These are phyloP conservation scores for Thyatira batis DNA, from an alignment of 2,888 invertebrate species.

Conservation along the genomic window DNA sequence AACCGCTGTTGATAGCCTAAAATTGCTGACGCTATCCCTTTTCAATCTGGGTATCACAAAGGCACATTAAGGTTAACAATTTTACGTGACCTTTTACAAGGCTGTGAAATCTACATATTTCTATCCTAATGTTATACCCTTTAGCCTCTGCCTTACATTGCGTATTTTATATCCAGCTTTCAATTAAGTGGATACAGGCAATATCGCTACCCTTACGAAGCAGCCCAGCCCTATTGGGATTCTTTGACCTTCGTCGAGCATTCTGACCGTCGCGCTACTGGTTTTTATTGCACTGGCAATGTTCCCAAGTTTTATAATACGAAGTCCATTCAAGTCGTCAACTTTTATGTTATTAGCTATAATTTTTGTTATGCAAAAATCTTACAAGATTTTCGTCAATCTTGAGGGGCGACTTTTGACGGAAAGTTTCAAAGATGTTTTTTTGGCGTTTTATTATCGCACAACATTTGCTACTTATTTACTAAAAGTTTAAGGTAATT, in stretches of 20 bases:
- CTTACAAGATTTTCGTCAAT: slow-evolving; percentile 11
- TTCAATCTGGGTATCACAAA: neutral
- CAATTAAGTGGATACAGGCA: neutral
- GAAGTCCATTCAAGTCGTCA: slow-evolving; percentile 29
- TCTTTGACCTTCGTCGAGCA: slow-evolving; percentile 20
- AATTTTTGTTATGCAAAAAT: slow-evolving; percentile 22
- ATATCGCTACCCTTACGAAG: neutral
- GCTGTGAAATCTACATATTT: neutral
- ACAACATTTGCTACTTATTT: neutral
- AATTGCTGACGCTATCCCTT: neutral
- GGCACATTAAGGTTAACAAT: neutral
- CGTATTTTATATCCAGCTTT: slow-evolving; percentile 1
- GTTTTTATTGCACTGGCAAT: slow-evolving; percentile 17
- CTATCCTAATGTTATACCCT: neutral
- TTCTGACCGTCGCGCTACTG: slow-evolving; percentile 15
- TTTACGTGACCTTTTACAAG: neutral
- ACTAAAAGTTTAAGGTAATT: neutral
- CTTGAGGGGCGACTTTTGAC: neutral
- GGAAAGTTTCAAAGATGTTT: neutral
- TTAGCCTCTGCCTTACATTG: neutral
- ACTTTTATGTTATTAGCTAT: slow-evolving; percentile 26
- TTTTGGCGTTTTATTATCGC: neutral
- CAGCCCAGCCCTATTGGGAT: slow-evolving; percentile 8
- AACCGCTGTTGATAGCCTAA: neutral
- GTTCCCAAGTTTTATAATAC: slow-evolving; percentile 12